Evolutionary conservation across 2,797 vertebrate genomes (phyloP), one percentile per base, ranked within the genome.

Genomic region (Hirundo rustica): DNA sequence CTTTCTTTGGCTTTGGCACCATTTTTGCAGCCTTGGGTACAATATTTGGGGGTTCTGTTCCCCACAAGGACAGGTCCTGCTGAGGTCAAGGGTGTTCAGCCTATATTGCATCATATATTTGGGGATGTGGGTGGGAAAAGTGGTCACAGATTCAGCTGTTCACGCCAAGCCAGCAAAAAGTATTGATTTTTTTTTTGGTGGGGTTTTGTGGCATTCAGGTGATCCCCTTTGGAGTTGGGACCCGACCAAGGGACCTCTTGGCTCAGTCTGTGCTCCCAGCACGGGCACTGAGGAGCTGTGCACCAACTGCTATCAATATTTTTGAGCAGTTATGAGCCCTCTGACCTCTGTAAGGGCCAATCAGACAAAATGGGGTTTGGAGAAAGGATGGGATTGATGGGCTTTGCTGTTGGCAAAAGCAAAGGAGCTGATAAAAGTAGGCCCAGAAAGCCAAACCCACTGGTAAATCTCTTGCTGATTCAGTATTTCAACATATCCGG

Each of bases 1-100:
- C 23, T 62, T 75, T 47, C n/a, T 72, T 67, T 68, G 21, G 44
- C 0, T 2, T 5, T 2, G 26, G 62, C 21, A 47, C 3, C 0
- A 0, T 60, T 60, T 60, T 51, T 53, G 47, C 80, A 81, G 74
- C 44, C 36, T 44, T 19, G 64, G 34, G 27, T 29, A 16, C 0
- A 2, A 84, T 42, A 14, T 50, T 10, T 13, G 10, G 5, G 38
- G 32, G 10, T 17, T 40, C 21, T 47, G 25, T 3, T 40, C 13
- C 53, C 55, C 9, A 4, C 0, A 48, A 60, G 45, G 67, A 3
- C 25, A n/a, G 20, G 4, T 10, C 55, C 32, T 88, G 30, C 18
- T 62, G 21, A 6, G 25, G 16, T 27, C 29, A 38, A 27, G 55
- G 14, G 53, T 18, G 25, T 47, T 74, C 36, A 36, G 3, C 14